phyloP scores from a whole-genome alignment of 2,888 invertebrate species.

The Geotrupes spiniger region DNA sequence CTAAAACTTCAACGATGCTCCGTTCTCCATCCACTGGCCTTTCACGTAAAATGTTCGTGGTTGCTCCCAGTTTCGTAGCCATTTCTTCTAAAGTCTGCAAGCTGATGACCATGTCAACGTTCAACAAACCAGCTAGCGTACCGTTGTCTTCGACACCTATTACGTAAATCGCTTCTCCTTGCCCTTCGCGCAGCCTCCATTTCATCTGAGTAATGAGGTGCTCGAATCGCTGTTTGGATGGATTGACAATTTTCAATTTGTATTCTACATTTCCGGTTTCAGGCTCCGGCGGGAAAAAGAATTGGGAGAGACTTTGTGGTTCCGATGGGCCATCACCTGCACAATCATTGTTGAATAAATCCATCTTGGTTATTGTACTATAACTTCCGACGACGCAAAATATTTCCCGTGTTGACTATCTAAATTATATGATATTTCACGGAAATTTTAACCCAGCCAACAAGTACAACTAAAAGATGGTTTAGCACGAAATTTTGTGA shows the following conservation, averaged over 20 bases:
- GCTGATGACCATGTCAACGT: slow-evolving; percentile 82
- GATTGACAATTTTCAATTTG: slow-evolving; percentile 90
- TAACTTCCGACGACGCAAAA: too few relatives aligned
- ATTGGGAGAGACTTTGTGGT: slow-evolving; percentile 55
- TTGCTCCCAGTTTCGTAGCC: slow-evolving; percentile 85
- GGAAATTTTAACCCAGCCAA: too few relatives aligned
- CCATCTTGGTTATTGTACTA: too few relatives aligned
- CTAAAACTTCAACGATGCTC: slow-evolving; percentile 82
- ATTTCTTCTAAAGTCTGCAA: slow-evolving; percentile 81
- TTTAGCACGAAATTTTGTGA: too few relatives aligned
- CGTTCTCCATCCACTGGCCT: slow-evolving; percentile 57
- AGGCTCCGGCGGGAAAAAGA: slow-evolving; percentile 84
- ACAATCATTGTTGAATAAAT: slow-evolving; percentile 51
- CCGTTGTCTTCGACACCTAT: slow-evolving; percentile 93
- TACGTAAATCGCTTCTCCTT: slow-evolving; percentile 97
- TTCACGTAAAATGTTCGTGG: slow-evolving; percentile 71
- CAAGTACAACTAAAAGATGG: too few relatives aligned
- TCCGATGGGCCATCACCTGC: slow-evolving; percentile 52
- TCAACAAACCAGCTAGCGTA: slow-evolving; percentile 77
- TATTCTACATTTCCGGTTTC: slow-evolving; percentile 95
- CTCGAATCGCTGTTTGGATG: slow-evolving; percentile 87
- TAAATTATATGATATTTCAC: too few relatives aligned
- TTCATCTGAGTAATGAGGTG: slow-evolving; percentile 98
- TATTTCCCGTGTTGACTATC: too few relatives aligned
- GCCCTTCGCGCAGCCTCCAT: slow-evolving; percentile 94